Evolutionary conservation across 2,888 invertebrate species (phyloP).

Genomic region (Leucoma salicis): DNA sequence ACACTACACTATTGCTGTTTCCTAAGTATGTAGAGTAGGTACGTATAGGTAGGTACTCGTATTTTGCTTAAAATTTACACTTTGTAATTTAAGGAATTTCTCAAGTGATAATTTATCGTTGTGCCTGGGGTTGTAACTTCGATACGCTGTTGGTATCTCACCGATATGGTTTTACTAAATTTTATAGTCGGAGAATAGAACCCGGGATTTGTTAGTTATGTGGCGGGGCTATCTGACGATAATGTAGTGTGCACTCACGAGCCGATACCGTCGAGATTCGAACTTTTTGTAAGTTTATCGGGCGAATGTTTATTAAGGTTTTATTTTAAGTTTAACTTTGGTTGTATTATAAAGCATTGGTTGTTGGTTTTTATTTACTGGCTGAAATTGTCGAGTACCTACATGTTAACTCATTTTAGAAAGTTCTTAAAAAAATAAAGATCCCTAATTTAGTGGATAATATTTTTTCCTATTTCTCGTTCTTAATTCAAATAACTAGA

Average conservation of each 20-base stretch:
- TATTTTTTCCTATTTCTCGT: neutral
- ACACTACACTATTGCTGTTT: no score
- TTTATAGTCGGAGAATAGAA: slow-evolving; percentile 65
- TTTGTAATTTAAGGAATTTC: no score
- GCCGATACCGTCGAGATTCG: slow-evolving; percentile 26
- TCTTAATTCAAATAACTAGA: neutral
- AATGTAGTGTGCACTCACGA: slow-evolving; percentile 52
- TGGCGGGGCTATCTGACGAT: slow-evolving; percentile 62
- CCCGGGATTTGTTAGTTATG: slow-evolving; percentile 60
- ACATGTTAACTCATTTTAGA: no score
- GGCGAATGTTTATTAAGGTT: slow-evolving; percentile 16
- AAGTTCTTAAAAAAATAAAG: no score
- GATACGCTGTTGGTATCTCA: slow-evolving; percentile 68
- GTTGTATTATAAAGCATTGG: no score
- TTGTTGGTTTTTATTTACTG: no score
- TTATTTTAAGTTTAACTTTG: no score
- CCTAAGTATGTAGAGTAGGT: no score
- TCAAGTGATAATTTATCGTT: slow-evolving; percentile 39
- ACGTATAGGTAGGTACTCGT: no score
- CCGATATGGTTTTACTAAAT: slow-evolving; percentile 66
- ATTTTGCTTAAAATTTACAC: no score
- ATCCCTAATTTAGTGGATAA: neutral
- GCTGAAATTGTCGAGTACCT: no score
- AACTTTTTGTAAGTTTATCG: slow-evolving; percentile 22
- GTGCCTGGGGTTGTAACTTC: slow-evolving; percentile 48